Evolutionary conservation across 2,888 invertebrate species (phyloP).

Genomic region (Lasioglossum figueresi): DNA sequence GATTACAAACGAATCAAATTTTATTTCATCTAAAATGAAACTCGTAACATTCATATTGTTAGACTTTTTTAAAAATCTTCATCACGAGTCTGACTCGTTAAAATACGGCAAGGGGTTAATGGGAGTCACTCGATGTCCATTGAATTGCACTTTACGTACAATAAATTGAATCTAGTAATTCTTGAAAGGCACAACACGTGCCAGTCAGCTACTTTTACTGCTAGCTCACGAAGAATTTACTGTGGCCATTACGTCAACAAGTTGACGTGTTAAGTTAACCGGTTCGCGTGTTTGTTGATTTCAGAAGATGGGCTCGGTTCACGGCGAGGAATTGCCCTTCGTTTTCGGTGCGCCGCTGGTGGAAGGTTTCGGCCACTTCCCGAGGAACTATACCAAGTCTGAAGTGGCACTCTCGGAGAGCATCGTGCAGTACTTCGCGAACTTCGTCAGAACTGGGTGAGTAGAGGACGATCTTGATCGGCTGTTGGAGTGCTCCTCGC

Average conservation of each 20-base stretch:
- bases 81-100: no score
- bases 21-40: no score
- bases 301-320: slow-evolving; percentile 95
- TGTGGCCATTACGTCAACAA: not conserved
- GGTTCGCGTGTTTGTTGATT: slow-evolving; percentile 46
- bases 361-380: slow-evolving; percentile 93
- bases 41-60: no score
- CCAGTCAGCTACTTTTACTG: no score
- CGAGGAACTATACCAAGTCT: slow-evolving; percentile 94
- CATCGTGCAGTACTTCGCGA: slow-evolving; percentile 94
- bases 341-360: slow-evolving; percentile 96
- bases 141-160: no score
- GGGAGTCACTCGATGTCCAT: no score
- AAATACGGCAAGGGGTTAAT: no score
- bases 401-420: slow-evolving; percentile 94
- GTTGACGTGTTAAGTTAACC: not conserved
- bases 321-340: slow-evolving; percentile 96
- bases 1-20: no score
- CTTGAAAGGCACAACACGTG: not conserved
- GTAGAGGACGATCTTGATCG: slow-evolving; percentile 78
- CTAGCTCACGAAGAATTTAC: not conserved
- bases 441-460: slow-evolving; percentile 95
- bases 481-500: not conserved
- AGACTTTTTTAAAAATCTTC: no score
- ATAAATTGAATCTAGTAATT: not conserved